Evolutionary conservation across 2,888 invertebrate species (phyloP).

Genomic region (Melipona beecheii): DNA sequence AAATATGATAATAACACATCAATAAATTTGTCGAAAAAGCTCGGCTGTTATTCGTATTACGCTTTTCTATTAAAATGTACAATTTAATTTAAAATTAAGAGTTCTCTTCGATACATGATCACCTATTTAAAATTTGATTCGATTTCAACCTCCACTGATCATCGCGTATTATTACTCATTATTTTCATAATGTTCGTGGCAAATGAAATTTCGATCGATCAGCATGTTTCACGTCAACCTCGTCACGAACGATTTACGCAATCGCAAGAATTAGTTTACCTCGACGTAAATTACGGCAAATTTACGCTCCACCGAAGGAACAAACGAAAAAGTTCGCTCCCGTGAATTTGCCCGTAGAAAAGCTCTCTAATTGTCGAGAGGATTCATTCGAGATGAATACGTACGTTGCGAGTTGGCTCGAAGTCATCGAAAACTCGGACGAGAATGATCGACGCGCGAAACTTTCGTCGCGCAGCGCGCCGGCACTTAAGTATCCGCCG

Average conservation of each 20-base stretch:
- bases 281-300: neutral
- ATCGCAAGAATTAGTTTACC: neutral
- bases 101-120: no score
- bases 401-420: neutral
- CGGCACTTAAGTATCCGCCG: constrained; percentile 18
- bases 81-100: no score
- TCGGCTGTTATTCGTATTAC: no score
- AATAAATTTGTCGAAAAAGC: no score
- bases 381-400: neutral
- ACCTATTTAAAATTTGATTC: no score
- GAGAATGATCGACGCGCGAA: neutral
- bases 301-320: neutral
- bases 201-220: neutral
- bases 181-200: no score
- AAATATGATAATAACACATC: no score
- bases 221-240: neutral
- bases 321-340: neutral
- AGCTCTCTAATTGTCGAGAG: neutral
- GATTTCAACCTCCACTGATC: no score
- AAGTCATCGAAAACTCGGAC: neutral
- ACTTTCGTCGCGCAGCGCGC: constrained; percentile 1
- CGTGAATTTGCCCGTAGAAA: neutral
- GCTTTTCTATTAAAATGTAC: no score
- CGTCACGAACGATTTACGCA: neutral
- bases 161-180: no score